Evolutionary conservation across 1,140 invertebrate species (phyloP).

Genomic region (Spodoptera frugiperda): DNA sequence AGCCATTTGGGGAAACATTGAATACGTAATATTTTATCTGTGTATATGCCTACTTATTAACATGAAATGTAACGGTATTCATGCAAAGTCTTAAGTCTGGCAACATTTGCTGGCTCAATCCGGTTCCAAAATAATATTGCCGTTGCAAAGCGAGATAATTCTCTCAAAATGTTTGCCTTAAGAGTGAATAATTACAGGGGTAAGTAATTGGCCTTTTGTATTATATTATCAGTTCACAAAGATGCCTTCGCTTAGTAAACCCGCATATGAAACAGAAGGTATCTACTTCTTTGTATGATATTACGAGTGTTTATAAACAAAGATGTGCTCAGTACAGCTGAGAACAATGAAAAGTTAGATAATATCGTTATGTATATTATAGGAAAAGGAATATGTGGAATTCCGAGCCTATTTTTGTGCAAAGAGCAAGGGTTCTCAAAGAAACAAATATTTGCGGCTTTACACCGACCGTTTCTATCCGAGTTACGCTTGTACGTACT

Average conservation of each 20-base stretch:
- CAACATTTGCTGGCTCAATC: constrained; percentile 31
- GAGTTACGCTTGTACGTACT: constrained; percentile 46
- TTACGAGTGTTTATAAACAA: constrained; percentile 33
- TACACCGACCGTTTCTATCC: constrained; percentile 53
- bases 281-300: constrained; percentile 27
- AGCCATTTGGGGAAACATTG: not conserved
- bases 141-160: constrained; percentile 11
- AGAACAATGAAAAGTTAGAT: constrained; percentile 34
- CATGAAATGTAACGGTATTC: constrained; percentile 18
- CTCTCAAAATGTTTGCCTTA: constrained; percentile 38
- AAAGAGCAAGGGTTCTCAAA: constrained; percentile 61
- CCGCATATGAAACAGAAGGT: constrained; percentile 29
- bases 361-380: constrained; percentile 42
- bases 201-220: constrained; percentile 43
- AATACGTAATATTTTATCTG: not conserved
- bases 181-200: constrained; percentile 39
- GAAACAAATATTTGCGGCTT: constrained; percentile 71
- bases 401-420: constrained; percentile 60
- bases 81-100: constrained; percentile 27
- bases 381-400: constrained; percentile 55
- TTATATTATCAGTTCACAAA: constrained; percentile 27
- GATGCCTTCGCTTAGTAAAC: constrained; percentile 17
- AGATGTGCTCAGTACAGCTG: constrained; percentile 18
- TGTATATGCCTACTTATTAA: constrained; percentile 24
- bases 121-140: constrained; percentile 44